Evolutionary conservation across 2,113 vertebrate genomes (phyloP), one percentile per base, ranked within the genome.

Genomic region (Silurus meridionalis): DNA sequence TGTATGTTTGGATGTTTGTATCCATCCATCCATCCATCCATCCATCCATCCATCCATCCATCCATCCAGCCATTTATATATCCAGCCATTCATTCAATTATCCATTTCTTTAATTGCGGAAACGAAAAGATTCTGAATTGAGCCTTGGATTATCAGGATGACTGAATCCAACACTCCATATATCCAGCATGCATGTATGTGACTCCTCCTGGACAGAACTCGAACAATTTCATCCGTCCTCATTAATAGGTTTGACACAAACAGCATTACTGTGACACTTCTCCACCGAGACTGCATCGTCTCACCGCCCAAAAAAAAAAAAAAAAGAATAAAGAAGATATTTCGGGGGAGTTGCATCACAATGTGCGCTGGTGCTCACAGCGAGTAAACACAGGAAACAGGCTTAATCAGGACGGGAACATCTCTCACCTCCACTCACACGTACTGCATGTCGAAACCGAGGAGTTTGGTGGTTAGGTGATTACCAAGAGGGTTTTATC

Each of bases 281-380:
- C 37, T 60, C 21, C n/a, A 75, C 83, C 53, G 60, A 87, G 79
- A 67, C 77, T 66, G 81, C 23, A 79, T 79, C 79, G 80, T 28
- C 80, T 82, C 77, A 88, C 78, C 2, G 1, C 37, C 37, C 85
- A 85, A 85, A 80, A 85, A 85, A 87, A 83, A 85, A 87, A 83
- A 83, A 77, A 78, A 86, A 77, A 69, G 0, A 15, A 58, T 4
- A 85, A 78, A 84, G 84, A 81, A 81, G 82, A 84, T 85, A 74
- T 87, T 90, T 88, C 82, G 84, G 52, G 71, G 55, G 84, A 46
- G 80, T 89, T 90, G 87, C 85, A 90, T 86, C 88, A 88, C 84
- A 80, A 83, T 71, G 64, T 83, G 61, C 67, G 83, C 78, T 19
- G 69, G 71, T 67, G 63, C 37, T 89, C 63, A 66, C 50, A 63